Conservation (phyloP, 2,888 invertebrate genomes). For the Cephus pulcher region DNA sequence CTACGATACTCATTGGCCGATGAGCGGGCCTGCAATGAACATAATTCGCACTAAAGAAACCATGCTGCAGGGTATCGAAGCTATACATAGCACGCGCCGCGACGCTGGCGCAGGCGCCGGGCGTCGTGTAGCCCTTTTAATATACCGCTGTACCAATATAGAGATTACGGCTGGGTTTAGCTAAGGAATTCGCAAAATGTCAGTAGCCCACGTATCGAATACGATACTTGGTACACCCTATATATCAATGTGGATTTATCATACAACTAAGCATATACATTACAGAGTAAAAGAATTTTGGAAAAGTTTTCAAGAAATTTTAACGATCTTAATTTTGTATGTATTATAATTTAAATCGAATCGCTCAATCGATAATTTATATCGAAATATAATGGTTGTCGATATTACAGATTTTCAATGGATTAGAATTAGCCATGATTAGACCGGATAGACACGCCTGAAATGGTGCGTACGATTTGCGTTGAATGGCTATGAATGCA, state of each 20-base stretch:
- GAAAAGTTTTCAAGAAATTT: background rate
- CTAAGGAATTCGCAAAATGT: background rate
- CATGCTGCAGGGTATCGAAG: conserved; percentile 41
- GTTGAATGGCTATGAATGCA: background rate
- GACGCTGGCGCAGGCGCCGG: conserved; percentile 49
- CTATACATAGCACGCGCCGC: conserved; percentile 52
- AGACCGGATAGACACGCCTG: background rate
- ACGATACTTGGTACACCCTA: background rate
- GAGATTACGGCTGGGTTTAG: background rate
- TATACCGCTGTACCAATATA: background rate
- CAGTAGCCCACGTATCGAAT: background rate
- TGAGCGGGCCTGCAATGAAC: conserved; percentile 46
- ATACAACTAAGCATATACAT: background rate
- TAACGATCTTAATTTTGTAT: background rate
- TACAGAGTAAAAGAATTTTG: background rate
- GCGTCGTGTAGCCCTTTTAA: conserved; percentile 22
- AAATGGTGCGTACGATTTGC: background rate
- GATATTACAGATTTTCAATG: background rate
- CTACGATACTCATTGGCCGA: conserved; percentile 37
- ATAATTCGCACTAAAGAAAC: conserved; percentile 48
- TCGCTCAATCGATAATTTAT: background rate
- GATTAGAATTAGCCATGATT: background rate
- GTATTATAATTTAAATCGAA: background rate
- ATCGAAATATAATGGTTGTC: background rate
- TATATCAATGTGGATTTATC: background rate